Evolutionary conservation across 2,797 vertebrate species (phyloP).

Genomic region (Urocyon cinereoargenteus): DNA sequence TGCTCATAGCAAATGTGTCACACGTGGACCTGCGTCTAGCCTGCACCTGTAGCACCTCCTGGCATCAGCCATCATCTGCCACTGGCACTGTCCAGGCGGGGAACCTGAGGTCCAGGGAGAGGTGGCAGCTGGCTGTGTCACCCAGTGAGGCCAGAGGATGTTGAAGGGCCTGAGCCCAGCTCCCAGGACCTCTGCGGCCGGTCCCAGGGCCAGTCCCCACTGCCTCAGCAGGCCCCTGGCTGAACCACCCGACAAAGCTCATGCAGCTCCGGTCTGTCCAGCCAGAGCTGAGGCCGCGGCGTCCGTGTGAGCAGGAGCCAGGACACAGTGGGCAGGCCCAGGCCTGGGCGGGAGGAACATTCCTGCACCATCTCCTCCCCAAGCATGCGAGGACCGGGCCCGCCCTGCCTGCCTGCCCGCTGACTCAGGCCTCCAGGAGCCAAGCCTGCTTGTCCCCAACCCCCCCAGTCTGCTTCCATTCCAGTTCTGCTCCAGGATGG

Average conservation of each 20-base stretch:
- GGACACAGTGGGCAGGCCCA: conserved; percentile 42
- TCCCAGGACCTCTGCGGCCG: not conserved
- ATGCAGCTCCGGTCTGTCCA: not conserved
- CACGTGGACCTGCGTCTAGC: not conserved
- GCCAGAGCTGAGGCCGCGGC: not conserved
- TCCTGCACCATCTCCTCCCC: conserved; percentile 63
- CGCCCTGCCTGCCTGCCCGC: conserved; percentile 42
- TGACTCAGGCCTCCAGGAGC: conserved; percentile 77
- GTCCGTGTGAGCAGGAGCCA: not conserved
- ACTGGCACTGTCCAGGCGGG: not conserved
- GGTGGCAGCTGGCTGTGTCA: not conserved
- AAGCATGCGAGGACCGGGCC: conserved; percentile 54
- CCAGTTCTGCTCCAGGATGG: fast-evolving
- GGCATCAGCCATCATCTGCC: not conserved
- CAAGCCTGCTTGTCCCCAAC: not conserved
- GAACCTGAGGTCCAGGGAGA: not conserved
- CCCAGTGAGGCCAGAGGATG: not conserved
- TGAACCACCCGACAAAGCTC: not conserved
- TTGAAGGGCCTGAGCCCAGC: not conserved
- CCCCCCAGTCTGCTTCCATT: not conserved
- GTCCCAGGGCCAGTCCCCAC: not conserved
- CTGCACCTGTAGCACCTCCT: not conserved
- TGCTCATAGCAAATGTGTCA: not conserved
- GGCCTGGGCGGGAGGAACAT: conserved; percentile 65
- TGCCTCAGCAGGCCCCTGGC: conserved; percentile 39